Evolutionary conservation across 1,140 invertebrate species (phyloP).

Genomic region (Bombus impatiens): DNA sequence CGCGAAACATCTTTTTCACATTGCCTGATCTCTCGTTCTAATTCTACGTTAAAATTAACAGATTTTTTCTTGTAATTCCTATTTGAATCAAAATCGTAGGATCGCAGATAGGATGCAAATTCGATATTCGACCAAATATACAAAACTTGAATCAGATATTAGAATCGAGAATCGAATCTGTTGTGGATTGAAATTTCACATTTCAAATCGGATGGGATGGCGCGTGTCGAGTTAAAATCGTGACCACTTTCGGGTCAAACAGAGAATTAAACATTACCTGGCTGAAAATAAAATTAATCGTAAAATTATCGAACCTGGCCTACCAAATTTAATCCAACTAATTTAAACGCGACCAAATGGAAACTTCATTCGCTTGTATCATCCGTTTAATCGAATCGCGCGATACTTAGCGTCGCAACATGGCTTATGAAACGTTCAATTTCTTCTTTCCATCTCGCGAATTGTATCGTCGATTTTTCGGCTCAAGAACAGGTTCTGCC

Average conservation of each 20-base stretch:
- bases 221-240: background rate
- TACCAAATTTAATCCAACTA: background rate
- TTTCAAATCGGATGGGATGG: background rate
- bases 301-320: background rate
- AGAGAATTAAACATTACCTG: background rate
- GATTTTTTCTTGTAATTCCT: background rate
- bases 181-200: background rate
- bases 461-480: background rate
- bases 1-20: too few relatives aligned
- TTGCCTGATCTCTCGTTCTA: too few relatives aligned
- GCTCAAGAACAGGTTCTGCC: background rate
- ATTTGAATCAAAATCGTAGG: background rate
- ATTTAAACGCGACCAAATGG: background rate
- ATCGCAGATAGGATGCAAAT: background rate
- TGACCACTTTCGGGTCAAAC: background rate
- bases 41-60: background rate
- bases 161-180: background rate
- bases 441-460: background rate
- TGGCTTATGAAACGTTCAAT: background rate
- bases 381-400: background rate
- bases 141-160: background rate
- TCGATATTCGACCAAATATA: background rate
- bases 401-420: too few relatives aligned
- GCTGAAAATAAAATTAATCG: background rate
- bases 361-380: background rate